These are phyloP conservation scores for Pristionchus maxplancki DNA, from an alignment of 2,888 invertebrate species.

Conservation along the genomic window DNA sequence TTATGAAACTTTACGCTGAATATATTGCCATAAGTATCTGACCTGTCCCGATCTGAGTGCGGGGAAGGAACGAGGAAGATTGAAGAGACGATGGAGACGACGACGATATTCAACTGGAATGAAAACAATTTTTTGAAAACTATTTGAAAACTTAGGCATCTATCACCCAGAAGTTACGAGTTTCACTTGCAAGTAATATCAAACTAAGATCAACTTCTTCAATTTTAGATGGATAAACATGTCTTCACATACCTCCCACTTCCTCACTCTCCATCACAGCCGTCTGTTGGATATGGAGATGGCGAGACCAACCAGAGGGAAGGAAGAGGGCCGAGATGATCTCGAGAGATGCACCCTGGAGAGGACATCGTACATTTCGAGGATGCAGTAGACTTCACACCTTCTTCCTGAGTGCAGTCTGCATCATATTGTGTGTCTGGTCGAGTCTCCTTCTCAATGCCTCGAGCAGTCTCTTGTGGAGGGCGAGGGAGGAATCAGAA, in stretches of 20 bases:
- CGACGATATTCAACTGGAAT: constrained; percentile 61
- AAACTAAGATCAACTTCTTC: not conserved
- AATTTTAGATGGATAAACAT: not conserved
- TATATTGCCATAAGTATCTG: not conserved
- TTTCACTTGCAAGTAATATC: not conserved
- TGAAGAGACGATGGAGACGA: constrained; percentile 65
- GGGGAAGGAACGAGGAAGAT: constrained; percentile 59
- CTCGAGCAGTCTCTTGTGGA: constrained; percentile 40
- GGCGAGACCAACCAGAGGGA: constrained; percentile 64
- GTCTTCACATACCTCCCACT: not conserved
- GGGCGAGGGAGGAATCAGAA: constrained; percentile 22
- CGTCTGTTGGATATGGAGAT: constrained; percentile 64
- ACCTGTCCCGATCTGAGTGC: constrained; percentile 57
- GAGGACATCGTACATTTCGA: not conserved
- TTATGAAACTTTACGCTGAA: no score
- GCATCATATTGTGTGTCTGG: constrained; percentile 32
- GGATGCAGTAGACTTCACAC: no score
- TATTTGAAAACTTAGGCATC: not conserved
- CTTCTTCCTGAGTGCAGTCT: constrained; percentile 48
- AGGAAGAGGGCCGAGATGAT: constrained; percentile 56
- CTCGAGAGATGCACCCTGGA: constrained; percentile 35
- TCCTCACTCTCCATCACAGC: constrained; percentile 61
- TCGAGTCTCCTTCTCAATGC: constrained; percentile 48
- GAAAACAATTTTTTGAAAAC: not conserved
- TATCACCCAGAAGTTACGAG: not conserved